Base-by-base conservation (phyloP, 2,888 invertebrate genomes). In the Drosophila nigricruria region DNA sequence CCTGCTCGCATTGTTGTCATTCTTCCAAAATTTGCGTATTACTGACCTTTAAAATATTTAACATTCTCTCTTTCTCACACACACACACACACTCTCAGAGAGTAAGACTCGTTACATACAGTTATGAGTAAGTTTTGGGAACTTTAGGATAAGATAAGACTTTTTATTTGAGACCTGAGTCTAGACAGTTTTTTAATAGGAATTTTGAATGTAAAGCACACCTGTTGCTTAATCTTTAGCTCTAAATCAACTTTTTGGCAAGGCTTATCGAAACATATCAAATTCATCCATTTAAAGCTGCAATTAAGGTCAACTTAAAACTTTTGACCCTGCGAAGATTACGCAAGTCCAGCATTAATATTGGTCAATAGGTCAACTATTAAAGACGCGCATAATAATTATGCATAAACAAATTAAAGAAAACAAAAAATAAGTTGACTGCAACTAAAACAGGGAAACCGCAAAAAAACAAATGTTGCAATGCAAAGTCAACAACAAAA, bases 341-440 rank as follows among this genome's bases (percentile, higher is more conserved):
- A 36, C 62, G 43, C 38, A 64, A 71, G 25, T 27, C 1, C 20
- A 40, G 18, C 40, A 14, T 20, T 30, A 38, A 82, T 67, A 49
- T 69, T 82, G 89, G 87, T 70, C 82, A 82, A 73, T 68, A 59
- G 72, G 67, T 49, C 74, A 78, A 36, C 61, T 25, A 18, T 54
- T 18, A 12, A 38, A 54, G 4, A 20, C 38, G n/a, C n/a, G 18
- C 30, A 54, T 65, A 43, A 76, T 72, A 82, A 76, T 79, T 67
- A 82, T 45, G 64, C 70, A 76, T 63, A 54, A 43, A 53, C 38
- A 57, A 72, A 81, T 70, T 65, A 20, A 20, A 43, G 42, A 36
- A 57, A 38, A 20, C 23, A 27, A 43, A 38, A 25, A 43, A 6
- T 34, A 64, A 63, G 61, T 56, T 70, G 52, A 63, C 63, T 69